A percentile compares a stretch with the other conserved stretches of the same genome.
These are phyloP conservation scores for Oophaga pumilio DNA, from an alignment of 2,113 vertebrate species.

Conservation along the genomic window DNA sequence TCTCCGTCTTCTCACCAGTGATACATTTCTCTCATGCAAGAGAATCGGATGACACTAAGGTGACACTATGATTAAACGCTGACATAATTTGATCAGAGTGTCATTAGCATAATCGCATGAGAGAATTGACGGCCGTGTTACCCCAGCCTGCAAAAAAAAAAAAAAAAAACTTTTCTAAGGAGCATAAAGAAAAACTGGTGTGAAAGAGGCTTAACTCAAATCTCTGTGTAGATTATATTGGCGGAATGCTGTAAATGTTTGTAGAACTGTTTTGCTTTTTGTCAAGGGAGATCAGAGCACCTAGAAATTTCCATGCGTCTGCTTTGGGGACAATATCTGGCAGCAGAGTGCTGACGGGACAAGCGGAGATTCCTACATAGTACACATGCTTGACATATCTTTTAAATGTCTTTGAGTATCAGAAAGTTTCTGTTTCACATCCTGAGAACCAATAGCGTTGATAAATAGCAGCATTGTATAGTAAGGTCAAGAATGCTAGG, in stretches of 20 bases:
- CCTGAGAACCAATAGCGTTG: neutral
- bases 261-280: neutral
- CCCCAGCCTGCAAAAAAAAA: too few species aligned
- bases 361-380: neutral
- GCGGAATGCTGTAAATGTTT: neutral
- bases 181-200: neutral
- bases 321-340: neutral
- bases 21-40: too few species aligned
- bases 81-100: too few species aligned
- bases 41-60: too few species aligned
- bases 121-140: too few species aligned
- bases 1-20: too few species aligned
- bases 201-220: neutral
- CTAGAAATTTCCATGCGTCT: neutral
- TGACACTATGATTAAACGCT: too few species aligned
- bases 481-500: neutral
- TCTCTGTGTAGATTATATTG: neutral
- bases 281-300: neutral
- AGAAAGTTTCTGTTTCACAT: neutral
- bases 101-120: too few species aligned
- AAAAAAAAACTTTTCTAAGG: too few species aligned
- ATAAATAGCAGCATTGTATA: neutral
- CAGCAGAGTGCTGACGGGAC: neutral
- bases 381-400: slow-evolving; percentile 22
- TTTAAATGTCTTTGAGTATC: slow-evolving; percentile 16